Base-by-base conservation (phyloP, 2,888 invertebrate species). In the Cheilosia scutellata region DNA sequence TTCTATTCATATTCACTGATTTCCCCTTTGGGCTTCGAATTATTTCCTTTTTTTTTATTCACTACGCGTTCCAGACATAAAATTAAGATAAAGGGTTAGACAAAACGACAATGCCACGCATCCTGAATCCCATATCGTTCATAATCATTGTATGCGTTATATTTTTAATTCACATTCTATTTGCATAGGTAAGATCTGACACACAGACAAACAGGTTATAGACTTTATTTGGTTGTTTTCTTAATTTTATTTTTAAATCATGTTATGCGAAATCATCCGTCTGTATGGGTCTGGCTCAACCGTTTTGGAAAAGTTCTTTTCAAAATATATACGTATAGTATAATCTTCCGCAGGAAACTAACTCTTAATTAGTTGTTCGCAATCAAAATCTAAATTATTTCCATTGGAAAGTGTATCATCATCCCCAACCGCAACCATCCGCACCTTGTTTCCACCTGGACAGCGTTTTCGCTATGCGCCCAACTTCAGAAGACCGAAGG, bases 41-140 rank as follows among this genome's bases (percentile, higher is more conserved):
- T 66, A 62, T 60, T 53, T 62, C 5, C 13, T 9, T 44, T 33
- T 57, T 63, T 75, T 66, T 66, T 76, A 76, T 76, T 76, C 76
- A 49, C 65, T 58, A 58, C 58, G 76, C 76, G 76, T 76, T 66
- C 58, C 76, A 66, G 76, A 76, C 76, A 66, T 76, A 76, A 76
- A 76, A 76, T 76, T 42, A 76, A 76, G 76, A 76, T 76, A 76
- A 76, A 76, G 76, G 76, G 76, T 65, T 76, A 76, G 58, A 66
- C 58, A 76, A 76, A 76, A 76, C 58, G 76, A 66, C 66, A 66
- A 66, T 66, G 66, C 58, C 76, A 76, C 76, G 76, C 76, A 76
- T 76, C 49, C 66, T 58, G 76, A 76, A 76, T 76, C 49, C 66
- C 58, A 76, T 66, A 76, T 58, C 76, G 40, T 58, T 76, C 58